Evolutionary conservation across 2,113 vertebrate species (phyloP), one percentile per base, ranked within the genome.

Genomic region (Pleuronectes platessa): DNA sequence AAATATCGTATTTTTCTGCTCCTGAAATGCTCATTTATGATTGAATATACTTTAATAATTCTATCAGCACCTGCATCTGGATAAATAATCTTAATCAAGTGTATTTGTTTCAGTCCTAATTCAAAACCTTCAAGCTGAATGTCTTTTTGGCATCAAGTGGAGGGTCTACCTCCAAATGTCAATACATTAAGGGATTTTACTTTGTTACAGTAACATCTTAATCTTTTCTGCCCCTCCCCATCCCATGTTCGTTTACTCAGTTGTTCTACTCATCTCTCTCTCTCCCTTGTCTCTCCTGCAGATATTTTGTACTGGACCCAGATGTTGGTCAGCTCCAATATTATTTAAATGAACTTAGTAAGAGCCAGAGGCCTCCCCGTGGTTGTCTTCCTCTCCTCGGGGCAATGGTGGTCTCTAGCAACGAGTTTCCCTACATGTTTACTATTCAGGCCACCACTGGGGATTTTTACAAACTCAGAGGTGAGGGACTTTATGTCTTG

Each of bases 381-480:
- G 97, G 97, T 67, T 88, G 91, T 51, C 90, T 98, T 85, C 95
- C 96, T 70, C 92, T 98, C 26, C 92, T 95, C 0, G 97, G 97
- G 35, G 96, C 96, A 69, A 92, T 95, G 2, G 95, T 98, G 84
- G 94, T 94, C 0, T 94, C 94, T 78, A 94, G 95, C 0, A 95
- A 96, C 13, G 96, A 97, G 85, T 95, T 93, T 0, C 96, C 96
- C 3, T 95, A 95, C 91, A 97, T 97, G 97, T 86, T 98, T 83
- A 94, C 96, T 2, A 92, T 97, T 64, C 96, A 95, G 74, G 95
- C 96, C 45, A 92, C 95, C 45, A 94, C 78, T 1, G 96, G 96
- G 70, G 96, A 97, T 85, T 92, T 95, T 87, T 97, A 97, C 82
- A 98, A 97, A 47, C 92, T 98, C 61, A 93, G 95, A 96, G 97